These are phyloP conservation scores for Pocillopora verrucosa DNA, from an alignment of 64 coral and sea anemone species.

Conservation along the genomic window DNA sequence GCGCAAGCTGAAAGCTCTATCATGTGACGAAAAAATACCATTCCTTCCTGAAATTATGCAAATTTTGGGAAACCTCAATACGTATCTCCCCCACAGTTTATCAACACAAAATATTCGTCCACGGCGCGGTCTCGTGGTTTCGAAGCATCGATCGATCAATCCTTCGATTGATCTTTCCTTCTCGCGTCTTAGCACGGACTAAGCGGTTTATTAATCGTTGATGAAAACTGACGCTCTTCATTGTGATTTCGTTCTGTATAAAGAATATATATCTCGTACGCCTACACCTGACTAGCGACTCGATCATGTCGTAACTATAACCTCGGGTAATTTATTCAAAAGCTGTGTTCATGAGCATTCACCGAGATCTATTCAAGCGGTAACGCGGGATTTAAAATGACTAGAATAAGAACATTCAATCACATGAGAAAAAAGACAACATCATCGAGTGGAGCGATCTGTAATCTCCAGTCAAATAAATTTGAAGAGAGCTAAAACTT, in stretches of 20 bases:
- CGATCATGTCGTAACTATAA: constrained; percentile 47
- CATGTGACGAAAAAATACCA: constrained; percentile 68
- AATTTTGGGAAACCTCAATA: constrained; percentile 74
- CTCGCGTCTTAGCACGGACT: background rate
- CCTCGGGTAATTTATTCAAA: constrained; percentile 50
- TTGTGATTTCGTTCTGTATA: constrained; percentile 13
- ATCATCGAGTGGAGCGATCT: background rate
- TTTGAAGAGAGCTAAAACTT: constrained; percentile 9
- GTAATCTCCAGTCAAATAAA: background rate
- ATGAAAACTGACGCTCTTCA: constrained; percentile 31
- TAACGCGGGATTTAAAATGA: constrained; percentile 18
- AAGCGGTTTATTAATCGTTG: constrained; percentile 29
- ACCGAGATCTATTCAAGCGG: constrained; percentile 33
- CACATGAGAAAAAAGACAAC: background rate
- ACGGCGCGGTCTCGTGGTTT: constrained; percentile 59
- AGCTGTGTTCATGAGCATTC: constrained; percentile 21
- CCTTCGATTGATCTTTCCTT: constrained; percentile 47
- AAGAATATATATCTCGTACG: constrained; percentile 8
- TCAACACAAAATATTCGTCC: constrained; percentile 58
- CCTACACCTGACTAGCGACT: constrained; percentile 22
- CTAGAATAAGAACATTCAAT: constrained; percentile 42
- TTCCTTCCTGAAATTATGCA: constrained; percentile 85
- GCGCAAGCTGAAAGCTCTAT: constrained; percentile 24
- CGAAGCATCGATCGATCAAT: constrained; percentile 41
- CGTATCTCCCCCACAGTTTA: constrained; percentile 70